Evolutionary conservation across 2,888 invertebrate species (phyloP), one percentile per base, ranked within the genome.

Genomic region (Crocallis elinguaria): DNA sequence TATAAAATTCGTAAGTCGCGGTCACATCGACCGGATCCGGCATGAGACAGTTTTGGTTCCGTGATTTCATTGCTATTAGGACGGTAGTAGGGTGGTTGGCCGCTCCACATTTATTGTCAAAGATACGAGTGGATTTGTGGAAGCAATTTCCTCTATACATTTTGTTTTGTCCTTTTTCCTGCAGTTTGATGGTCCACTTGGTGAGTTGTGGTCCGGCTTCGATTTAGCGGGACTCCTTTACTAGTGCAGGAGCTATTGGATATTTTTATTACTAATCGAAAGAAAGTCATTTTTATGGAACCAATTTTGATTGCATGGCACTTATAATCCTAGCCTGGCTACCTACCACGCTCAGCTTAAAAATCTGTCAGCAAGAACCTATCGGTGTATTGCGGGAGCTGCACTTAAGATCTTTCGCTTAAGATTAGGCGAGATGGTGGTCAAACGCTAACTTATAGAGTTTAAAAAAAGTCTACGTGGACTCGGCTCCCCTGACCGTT

Each of bases 121-220:
- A 90, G 91, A 91, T 90, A 91, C 86, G 88, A 91, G 88, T 91
- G 88, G 89, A 91, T 91, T 91, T 90, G 91, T 90, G 89, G 88
- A 90, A 89, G 89, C 91, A 90, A 91, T 91, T 90, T 91, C 89
- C 91, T 90, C 88, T 91, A 90, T 91, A 89, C 89, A 89, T 91
- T 91, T 91, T 90, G 91, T 90, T 90, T 89, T 90, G 90, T 91
- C 89, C 90, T 87, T 88, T 87, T 88, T 83, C 87, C 77, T 86
- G 81, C 88, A 89, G 88, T 89, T 90, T 90, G 89, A 90, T 88
- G 85, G 87, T 84, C 87, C 83, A 81, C 80, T 82, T 82, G 76
- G 84, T 87, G 86, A 88, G 84, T 89, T 88, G 89, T 87, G 75
- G 85, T 69, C 71, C 75, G 76, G 72, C 77, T 88, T 88, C 89